Conservation (phyloP, 2,797 vertebrate genomes). For the Momotus momota region DNA sequence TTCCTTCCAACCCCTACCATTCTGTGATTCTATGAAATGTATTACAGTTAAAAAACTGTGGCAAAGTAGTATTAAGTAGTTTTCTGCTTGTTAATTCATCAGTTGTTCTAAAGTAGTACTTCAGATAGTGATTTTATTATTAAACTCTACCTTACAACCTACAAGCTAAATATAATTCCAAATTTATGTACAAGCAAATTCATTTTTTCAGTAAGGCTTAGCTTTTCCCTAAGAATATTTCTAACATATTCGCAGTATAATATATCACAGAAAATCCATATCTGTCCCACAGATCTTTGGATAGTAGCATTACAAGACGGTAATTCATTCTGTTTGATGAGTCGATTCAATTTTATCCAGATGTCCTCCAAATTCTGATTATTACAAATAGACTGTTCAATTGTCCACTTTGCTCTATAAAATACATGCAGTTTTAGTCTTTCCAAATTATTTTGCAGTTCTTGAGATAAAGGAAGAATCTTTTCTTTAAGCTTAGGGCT, state of each 20-base stretch:
- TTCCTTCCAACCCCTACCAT: no score
- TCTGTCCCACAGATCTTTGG: slow-evolving; percentile 84
- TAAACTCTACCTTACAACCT: neutral
- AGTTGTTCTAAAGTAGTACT: neutral
- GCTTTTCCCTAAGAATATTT: slow-evolving; percentile 82
- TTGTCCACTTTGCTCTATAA: slow-evolving; percentile 90
- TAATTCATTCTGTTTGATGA: slow-evolving; percentile 78
- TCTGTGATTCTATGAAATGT: no score
- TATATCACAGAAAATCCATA: slow-evolving; percentile 96
- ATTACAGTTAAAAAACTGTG: neutral
- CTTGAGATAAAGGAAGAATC: slow-evolving; percentile 79
- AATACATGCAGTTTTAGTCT: slow-evolving; percentile 82
- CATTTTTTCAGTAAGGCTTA: slow-evolving; percentile 86
- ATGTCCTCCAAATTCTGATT: slow-evolving; percentile 83
- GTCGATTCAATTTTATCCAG: slow-evolving; percentile 83
- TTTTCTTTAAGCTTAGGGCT: slow-evolving; percentile 48
- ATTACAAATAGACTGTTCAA: slow-evolving; percentile 81
- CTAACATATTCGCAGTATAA: slow-evolving; percentile 89
- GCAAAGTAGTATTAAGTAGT: neutral
- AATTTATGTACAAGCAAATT: slow-evolving; percentile 83
- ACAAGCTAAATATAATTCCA: slow-evolving; percentile 86
- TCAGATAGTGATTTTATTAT: neutral
- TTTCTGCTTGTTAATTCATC: neutral
- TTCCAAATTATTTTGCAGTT: slow-evolving; percentile 79
- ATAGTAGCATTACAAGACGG: slow-evolving; percentile 92